Evolutionary conservation across 1,140 invertebrate genomes (phyloP).

Genomic region (Trialeurodes vaporariorum): DNA sequence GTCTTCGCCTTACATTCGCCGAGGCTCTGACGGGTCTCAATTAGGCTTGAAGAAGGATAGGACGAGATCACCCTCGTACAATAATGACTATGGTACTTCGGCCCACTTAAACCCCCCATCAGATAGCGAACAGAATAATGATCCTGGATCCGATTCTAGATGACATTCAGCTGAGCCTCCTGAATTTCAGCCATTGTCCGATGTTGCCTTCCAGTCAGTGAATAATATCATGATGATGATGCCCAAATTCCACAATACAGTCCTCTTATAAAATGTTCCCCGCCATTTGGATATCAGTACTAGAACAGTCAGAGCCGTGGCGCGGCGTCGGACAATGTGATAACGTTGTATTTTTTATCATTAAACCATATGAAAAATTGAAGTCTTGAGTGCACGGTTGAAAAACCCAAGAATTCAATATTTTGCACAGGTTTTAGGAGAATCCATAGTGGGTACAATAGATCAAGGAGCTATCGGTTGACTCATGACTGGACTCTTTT

Average conservation of each 20-base stretch:
- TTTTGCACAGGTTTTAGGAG: too few species aligned
- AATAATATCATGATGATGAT: not conserved
- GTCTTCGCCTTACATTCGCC: conserved; percentile 30
- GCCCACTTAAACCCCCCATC: conserved; percentile 19
- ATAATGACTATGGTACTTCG: conserved; percentile 19
- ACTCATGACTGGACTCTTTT: too few species aligned
- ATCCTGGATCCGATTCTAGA: conserved; percentile 39
- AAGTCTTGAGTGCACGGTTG: too few species aligned
- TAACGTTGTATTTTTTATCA: too few species aligned
- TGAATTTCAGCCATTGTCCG: not conserved
- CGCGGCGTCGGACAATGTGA: too few species aligned
- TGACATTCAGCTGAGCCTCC: conserved; percentile 33
- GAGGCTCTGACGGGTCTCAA: conserved; percentile 54
- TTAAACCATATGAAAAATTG: too few species aligned
- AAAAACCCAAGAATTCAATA: too few species aligned
- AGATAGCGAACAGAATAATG: conserved; percentile 40
- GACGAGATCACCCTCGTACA: conserved; percentile 30
- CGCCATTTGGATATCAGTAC: too few species aligned
- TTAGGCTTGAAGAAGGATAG: conserved; percentile 25
- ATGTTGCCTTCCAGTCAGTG: not conserved
- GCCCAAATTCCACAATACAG: not conserved
- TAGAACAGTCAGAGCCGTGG: too few species aligned
- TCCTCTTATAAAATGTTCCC: too few species aligned
- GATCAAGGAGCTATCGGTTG: too few species aligned
- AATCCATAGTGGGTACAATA: too few species aligned